Evolutionary conservation across 2,113 vertebrate genomes (phyloP).

Genomic region (Ceratotherium simum): DNA sequence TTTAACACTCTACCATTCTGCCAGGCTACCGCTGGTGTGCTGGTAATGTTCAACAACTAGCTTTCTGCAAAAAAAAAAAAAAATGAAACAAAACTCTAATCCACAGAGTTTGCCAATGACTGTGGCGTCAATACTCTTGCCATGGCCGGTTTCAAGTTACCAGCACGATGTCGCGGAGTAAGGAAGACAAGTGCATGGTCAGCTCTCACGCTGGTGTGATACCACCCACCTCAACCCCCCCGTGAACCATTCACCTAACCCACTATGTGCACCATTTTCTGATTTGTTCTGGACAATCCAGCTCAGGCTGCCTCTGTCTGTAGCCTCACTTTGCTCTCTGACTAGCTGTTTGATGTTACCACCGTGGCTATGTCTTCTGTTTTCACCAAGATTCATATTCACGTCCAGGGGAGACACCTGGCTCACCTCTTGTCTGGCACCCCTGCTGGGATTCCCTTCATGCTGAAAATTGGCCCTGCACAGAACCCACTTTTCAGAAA

Average conservation of each 20-base stretch:
- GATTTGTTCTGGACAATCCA: fast-evolving
- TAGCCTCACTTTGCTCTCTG: background rate
- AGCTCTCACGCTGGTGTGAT: background rate
- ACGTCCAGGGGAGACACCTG: background rate
- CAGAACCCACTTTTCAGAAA: background rate
- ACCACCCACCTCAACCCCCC: no score
- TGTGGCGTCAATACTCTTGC: background rate
- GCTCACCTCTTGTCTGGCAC: background rate
- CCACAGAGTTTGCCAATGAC: background rate
- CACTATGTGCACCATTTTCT: background rate
- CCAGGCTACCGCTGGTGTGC: background rate
- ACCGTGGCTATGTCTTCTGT: background rate
- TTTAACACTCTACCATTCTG: fast-evolving
- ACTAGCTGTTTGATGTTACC: background rate
- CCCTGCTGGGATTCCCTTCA: background rate
- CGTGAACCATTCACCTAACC: background rate
- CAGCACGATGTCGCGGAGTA: fast-evolving
- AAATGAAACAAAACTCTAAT: background rate
- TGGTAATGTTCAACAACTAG: no score
- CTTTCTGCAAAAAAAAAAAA: background rate
- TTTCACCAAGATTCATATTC: background rate
- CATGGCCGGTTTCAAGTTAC: background rate
- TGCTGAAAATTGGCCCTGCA: fast-evolving
- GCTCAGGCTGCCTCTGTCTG: background rate
- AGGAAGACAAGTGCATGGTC: fast-evolving